Percentiles rank a stretch among this genome's conserved stretches.
Evolutionary conservation across 2,888 invertebrate species (phyloP).

Genomic region (Tetranychus piercei): DNA sequence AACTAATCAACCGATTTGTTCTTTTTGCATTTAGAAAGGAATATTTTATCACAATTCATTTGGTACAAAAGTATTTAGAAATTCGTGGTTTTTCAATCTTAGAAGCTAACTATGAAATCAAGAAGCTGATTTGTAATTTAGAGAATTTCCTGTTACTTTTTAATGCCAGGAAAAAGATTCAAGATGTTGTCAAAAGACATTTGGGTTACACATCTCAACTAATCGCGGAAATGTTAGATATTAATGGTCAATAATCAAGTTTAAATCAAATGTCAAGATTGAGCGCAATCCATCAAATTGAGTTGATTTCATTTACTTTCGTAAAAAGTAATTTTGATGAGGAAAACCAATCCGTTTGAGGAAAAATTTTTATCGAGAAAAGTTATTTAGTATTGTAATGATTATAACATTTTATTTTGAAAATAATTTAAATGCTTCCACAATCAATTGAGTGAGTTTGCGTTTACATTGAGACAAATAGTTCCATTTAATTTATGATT

Average conservation of each 20-base stretch:
- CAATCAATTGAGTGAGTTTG: too few species aligned
- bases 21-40: neutral
- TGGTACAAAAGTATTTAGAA: neutral
- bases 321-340: too few species aligned
- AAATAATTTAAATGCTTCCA: too few species aligned
- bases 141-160: neutral
- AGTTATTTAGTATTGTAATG: too few species aligned
- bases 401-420: too few species aligned
- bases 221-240: neutral
- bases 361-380: too few species aligned
- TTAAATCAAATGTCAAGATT: neutral
- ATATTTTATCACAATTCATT: neutral
- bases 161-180: neutral
- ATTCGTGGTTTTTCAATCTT: neutral
- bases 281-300: neutral
- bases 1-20: too few species aligned
- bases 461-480: too few species aligned
- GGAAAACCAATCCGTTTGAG: too few species aligned
- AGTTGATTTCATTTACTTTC: too few species aligned
- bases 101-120: neutral
- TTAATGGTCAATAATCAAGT: neutral
- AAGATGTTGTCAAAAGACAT: neutral
- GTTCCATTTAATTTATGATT: too few species aligned
- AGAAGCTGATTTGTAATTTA: neutral
- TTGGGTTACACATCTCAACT: neutral